A percentile compares a stretch with the other conserved stretches of the same genome.
Evolutionary conservation across 2,113 vertebrate species (phyloP).

Genomic region (Eclectus roratus): DNA sequence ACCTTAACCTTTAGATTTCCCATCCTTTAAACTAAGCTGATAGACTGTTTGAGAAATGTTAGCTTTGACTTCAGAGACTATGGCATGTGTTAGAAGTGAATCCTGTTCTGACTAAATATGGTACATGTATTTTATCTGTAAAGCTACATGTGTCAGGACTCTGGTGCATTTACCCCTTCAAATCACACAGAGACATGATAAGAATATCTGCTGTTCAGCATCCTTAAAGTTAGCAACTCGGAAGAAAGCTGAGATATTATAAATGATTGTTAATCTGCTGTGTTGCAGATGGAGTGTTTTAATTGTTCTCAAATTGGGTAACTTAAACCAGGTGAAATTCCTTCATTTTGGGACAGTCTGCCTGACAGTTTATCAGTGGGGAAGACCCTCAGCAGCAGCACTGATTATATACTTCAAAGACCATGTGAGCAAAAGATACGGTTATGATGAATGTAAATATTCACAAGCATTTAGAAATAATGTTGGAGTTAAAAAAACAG

Average conservation of each 20-base stretch:
- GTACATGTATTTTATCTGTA: conserved; percentile 4
- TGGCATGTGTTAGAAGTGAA: conserved; percentile 3
- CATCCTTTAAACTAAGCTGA: not conserved
- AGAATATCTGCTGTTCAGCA: conserved; percentile 5
- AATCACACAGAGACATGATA: not conserved
- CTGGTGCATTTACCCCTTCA: not conserved
- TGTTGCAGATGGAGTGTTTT: not conserved
- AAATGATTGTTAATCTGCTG: not conserved
- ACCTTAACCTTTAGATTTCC: conserved; percentile 12
- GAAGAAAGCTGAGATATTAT: not conserved
- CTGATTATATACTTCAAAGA: not conserved
- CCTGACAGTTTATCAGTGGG: not conserved
- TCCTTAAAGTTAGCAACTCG: not conserved
- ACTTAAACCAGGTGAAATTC: not conserved
- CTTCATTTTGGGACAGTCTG: not conserved
- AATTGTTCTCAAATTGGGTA: not conserved
- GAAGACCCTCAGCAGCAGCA: not conserved
- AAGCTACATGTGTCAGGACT: not conserved
- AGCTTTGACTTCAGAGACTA: conserved; percentile 27
- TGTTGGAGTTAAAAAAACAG: not conserved
- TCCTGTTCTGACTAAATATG: conserved; percentile 6
- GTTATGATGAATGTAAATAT: not conserved
- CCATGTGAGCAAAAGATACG: not conserved
- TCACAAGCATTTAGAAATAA: not conserved
- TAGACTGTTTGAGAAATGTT: not conserved